Evolutionary conservation across 2,797 vertebrate species (phyloP).

Genomic region (Sorex maritimensis): DNA sequence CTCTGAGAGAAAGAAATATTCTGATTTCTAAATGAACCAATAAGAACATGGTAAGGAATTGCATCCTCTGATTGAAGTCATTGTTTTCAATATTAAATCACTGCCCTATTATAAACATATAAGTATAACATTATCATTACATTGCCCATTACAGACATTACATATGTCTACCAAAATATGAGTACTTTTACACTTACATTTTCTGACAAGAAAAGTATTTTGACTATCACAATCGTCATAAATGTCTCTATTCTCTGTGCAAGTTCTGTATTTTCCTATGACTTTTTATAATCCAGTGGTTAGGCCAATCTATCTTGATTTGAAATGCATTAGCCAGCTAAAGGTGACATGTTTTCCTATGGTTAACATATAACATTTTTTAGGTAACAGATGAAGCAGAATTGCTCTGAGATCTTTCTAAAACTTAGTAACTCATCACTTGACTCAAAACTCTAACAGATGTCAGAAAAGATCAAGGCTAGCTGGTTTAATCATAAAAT

Average conservation of each 20-base stretch:
- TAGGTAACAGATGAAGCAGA: background rate
- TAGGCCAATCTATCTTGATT: background rate
- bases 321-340: background rate
- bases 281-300: constrained; percentile 29
- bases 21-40: background rate
- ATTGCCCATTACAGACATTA: background rate
- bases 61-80: background rate
- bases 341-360: background rate
- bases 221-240: background rate
- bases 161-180: background rate
- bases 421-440: background rate
- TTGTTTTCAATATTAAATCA: background rate
- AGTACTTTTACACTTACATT: background rate
- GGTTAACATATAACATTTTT: background rate
- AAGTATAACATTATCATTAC: background rate
- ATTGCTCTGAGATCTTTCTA: background rate
- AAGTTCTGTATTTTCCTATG: constrained; percentile 7
- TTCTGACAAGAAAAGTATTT: background rate
- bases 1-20: constrained; percentile 60
- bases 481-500: background rate
- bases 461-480: background rate
- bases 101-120: background rate
- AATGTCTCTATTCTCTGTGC: background rate
- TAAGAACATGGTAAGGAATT: background rate
- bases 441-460: background rate